A percentile compares a stretch with the other conserved stretches of the same genome.
Conservation (phyloP, 2,888 invertebrate species). For the Polyploca ridens region DNA sequence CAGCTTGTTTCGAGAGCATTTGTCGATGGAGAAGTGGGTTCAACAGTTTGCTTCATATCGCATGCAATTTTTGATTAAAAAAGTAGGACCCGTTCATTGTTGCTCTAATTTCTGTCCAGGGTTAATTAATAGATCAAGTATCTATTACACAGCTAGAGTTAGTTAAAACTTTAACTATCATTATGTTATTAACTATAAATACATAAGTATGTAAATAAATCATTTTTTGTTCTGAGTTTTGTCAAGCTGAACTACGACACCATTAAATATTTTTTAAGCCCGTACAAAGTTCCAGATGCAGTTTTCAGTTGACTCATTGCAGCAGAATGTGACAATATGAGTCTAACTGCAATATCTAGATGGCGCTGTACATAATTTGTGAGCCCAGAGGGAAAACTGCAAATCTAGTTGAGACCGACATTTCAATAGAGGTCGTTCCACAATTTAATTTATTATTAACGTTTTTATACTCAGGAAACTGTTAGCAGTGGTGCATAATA, state of each 20-base stretch:
- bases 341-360: constrained; percentile 51
- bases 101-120: neutral
- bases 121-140: constrained; percentile 1
- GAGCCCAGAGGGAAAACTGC: constrained; percentile 19
- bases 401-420: constrained; percentile 25
- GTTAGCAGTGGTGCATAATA: constrained; percentile 2
- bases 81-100: neutral
- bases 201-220: neutral
- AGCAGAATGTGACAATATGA: constrained; percentile 49
- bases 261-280: neutral
- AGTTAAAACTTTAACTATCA: neutral
- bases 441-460: constrained; percentile 22
- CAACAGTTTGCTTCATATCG: neutral
- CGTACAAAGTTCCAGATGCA: neutral
- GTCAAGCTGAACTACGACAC: neutral
- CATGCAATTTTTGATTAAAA: constrained; percentile 1
- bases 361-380: constrained; percentile 52
- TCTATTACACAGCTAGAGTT: neutral
- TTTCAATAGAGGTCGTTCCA: constrained; percentile 45
- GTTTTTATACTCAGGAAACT: neutral
- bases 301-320: constrained; percentile 29
- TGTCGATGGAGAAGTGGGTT: neutral
- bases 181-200: neutral
- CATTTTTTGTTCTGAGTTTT: no score
- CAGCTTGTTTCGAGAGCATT: neutral